A percentile compares a stretch with the other conserved stretches of the same genome.
Conservation (phyloP, 2,113 vertebrate genomes). For the Leptosomus discolor region DNA sequence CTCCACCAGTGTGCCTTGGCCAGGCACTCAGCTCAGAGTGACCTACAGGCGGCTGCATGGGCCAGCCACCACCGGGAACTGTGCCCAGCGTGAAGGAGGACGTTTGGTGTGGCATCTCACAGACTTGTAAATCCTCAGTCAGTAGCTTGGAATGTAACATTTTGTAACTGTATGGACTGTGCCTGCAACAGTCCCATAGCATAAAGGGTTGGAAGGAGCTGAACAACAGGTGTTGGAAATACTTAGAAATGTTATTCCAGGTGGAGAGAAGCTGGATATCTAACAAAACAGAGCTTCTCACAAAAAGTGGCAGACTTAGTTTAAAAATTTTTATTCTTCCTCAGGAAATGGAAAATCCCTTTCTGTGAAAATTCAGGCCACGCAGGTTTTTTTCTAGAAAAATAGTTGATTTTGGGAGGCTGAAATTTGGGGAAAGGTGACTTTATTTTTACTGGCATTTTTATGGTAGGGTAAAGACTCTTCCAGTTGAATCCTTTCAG, state of each 20-base stretch:
- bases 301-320: neutral
- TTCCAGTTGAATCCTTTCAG: neutral
- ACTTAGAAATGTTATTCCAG: neutral
- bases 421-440: neutral
- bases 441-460: neutral
- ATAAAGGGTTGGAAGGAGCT: neutral
- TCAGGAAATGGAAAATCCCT: neutral
- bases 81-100: neutral
- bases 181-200: neutral
- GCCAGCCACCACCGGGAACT: neutral
- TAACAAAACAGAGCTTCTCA: neutral
- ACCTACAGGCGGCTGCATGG: neutral
- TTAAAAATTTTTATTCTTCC: neutral
- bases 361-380: neutral
- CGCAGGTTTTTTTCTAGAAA: neutral
- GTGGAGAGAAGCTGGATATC: neutral
- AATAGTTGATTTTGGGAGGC: accelerated
- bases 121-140: neutral
- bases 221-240: neutral
- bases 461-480: neutral
- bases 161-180: neutral
- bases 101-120: accelerated
- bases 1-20: neutral
- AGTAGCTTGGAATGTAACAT: neutral
- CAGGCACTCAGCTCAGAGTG: neutral